Evolutionary conservation across 2,797 vertebrate genomes (phyloP).

Genomic region (Uromys caudimaculatus): DNA sequence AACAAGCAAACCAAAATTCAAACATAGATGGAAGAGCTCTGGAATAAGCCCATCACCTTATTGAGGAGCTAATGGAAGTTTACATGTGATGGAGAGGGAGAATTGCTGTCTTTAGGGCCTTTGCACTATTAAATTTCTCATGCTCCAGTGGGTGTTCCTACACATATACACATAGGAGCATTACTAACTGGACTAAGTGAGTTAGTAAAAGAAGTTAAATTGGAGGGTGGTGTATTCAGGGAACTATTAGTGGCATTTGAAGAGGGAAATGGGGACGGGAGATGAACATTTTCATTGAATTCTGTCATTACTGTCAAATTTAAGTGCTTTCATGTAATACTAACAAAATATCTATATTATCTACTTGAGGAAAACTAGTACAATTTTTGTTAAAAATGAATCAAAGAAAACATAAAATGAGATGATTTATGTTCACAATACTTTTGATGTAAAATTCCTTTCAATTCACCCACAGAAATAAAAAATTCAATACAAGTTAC

Average conservation of each 20-base stretch:
- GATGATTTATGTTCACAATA: background rate
- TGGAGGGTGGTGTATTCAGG: background rate
- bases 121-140: background rate
- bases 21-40: background rate
- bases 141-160: background rate
- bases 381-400: background rate
- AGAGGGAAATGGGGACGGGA: background rate
- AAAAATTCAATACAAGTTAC: background rate
- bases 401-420: background rate
- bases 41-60: background rate
- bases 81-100: background rate
- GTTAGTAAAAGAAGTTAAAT: background rate
- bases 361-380: background rate
- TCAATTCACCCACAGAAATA: background rate
- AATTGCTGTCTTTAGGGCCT: background rate
- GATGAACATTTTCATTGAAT: background rate
- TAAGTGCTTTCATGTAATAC: background rate
- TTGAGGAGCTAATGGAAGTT: background rate
- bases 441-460: background rate
- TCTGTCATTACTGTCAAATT: background rate
- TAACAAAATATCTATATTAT: background rate
- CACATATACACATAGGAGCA: background rate
- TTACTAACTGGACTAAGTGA: background rate
- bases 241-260: background rate
- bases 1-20: background rate